Percentiles rank a stretch among this genome's conserved stretches.
phyloP scores from a whole-genome alignment of 2,797 vertebrate species.

The Zenarchopterus dispar region DNA sequence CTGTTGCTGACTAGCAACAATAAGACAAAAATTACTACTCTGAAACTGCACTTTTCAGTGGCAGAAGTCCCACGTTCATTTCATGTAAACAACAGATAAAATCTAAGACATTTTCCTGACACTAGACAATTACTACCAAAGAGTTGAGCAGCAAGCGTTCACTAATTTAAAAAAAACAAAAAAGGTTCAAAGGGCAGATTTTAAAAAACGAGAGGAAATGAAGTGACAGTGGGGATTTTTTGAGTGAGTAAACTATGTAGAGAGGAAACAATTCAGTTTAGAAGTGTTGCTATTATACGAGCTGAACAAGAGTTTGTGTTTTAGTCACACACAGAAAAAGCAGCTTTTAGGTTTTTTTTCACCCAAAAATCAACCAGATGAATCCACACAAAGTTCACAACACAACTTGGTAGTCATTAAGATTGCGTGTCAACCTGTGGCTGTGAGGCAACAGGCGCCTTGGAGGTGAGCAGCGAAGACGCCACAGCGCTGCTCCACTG shows the following conservation, averaged over 20 bases:
- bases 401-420: neutral
- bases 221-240: constrained; percentile 31
- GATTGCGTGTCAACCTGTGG: constrained; percentile 74
- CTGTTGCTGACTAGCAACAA: constrained; percentile 40
- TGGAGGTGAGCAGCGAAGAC: constrained; percentile 80
- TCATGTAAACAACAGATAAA: too few species aligned
- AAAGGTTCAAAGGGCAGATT: constrained; percentile 4
- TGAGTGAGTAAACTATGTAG: constrained; percentile 7
- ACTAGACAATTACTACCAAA: too few species aligned
- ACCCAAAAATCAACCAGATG: neutral
- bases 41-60: too few species aligned
- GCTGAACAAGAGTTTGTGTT: constrained; percentile 3
- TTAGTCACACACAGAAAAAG: constrained; percentile 31
- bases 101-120: too few species aligned
- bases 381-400: neutral
- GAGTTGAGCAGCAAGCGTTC: too few species aligned
- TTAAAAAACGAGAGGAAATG: constrained; percentile 17
- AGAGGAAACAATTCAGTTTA: constrained; percentile 18
- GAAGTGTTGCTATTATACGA: neutral
- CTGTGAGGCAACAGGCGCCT: constrained; percentile 39
- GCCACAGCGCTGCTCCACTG: constrained; percentile 75
- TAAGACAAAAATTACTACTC: neutral
- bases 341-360: neutral
- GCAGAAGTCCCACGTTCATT: too few species aligned
- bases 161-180: neutral